A percentile compares a stretch with the other conserved stretches of the same genome.
Evolutionary conservation across 2,797 vertebrate genomes (phyloP).

Genomic region (Zenarchopterus dispar): DNA sequence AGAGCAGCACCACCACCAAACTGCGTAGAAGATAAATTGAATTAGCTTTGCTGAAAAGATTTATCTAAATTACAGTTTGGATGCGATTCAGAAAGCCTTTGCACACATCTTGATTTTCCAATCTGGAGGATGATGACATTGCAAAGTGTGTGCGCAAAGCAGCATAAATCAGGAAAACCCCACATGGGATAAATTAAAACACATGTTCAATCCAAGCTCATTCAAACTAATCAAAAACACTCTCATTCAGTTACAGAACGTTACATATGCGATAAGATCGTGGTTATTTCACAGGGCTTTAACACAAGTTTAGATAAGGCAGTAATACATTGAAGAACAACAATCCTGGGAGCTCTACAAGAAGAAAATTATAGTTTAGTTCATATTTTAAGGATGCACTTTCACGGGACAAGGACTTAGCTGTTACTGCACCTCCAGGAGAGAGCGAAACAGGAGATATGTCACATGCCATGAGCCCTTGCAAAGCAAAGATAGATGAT

Average conservation of each 20-base stretch:
- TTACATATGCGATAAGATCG: slow-evolving; percentile 31
- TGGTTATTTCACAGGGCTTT: slow-evolving; percentile 43
- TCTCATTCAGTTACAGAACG: slow-evolving; percentile 35
- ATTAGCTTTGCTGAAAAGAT: slow-evolving; percentile 45
- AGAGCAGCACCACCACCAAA: slow-evolving; percentile 12
- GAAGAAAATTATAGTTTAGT: slow-evolving; percentile 7
- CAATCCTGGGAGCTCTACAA: slow-evolving; percentile 14
- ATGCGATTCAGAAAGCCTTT: slow-evolving; percentile 19
- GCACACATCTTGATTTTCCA: slow-evolving; percentile 36
- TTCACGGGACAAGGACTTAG: slow-evolving; percentile 32
- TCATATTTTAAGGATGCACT: slow-evolving; percentile 39
- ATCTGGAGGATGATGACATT: slow-evolving; percentile 31
- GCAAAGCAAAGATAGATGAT: slow-evolving; percentile 18
- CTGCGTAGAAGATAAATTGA: slow-evolving; percentile 18
- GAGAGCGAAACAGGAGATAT: slow-evolving; percentile 30
- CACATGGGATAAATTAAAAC: slow-evolving; percentile 60
- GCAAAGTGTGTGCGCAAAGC: slow-evolving; percentile 23
- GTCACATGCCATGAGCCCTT: slow-evolving; percentile 34
- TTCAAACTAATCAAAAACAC: slow-evolving; percentile 60
- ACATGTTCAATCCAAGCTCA: slow-evolving; percentile 52
- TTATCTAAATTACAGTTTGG: slow-evolving; percentile 47
- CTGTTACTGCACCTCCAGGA: slow-evolving; percentile 27
- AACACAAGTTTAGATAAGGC: slow-evolving; percentile 39
- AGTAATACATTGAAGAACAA: slow-evolving; percentile 38
- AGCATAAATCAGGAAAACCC: slow-evolving; percentile 58